Evolutionary conservation across 2,113 vertebrate species (phyloP), one percentile per base, ranked within the genome.

Genomic region (Phyllopteryx taeniolatus): DNA sequence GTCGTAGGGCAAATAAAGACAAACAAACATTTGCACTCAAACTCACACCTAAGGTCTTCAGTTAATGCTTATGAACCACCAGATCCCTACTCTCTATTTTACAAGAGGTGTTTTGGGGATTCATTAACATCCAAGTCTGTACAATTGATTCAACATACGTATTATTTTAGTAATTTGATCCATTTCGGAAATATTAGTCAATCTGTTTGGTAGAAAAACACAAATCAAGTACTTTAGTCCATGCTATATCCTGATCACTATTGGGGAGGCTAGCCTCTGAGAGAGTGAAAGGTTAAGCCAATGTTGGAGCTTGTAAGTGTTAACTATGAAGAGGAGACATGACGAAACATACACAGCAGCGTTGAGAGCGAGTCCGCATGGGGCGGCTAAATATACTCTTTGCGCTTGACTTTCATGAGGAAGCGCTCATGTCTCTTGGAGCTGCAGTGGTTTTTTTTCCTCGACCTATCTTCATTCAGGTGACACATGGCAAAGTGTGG

Each of bases 341-440:
- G 31, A 49, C 19, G 65, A 56, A 47, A 66, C 54, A 54, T n/a
- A 49, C 65, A 72, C 9, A 39, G 43, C 70, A 53, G 56, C 17
- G 66, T 72, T 73, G 20, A 69, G 77, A 73, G 68, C 64, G 66
- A 66, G 10, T 67, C 33, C 8, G 33, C 0, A 11, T 22, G 42
- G 20, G 11, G 57, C 75, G 88, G 90, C 93, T 95, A 95, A 94
- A 95, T 92, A 94, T 93, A 95, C 91, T 89, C 72, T 5, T 20
- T n/a, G 8, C 33, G 19, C 49, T 15, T 73, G 68, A 80, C 75
- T 87, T 83, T 35, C 68, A 19, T 22, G 81, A 90, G 77, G 63
- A 77, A 70, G 65, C 17, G 22, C 9, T 15, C 47, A 68, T 31
- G 27, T 68, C 74, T 87, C 85, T 68, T 57, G 71, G 73, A 73